A percentile compares a stretch with the other conserved stretches of the same genome.
phyloP scores from a whole-genome alignment of 2,888 invertebrate species.

The Tipula lateralis region DNA sequence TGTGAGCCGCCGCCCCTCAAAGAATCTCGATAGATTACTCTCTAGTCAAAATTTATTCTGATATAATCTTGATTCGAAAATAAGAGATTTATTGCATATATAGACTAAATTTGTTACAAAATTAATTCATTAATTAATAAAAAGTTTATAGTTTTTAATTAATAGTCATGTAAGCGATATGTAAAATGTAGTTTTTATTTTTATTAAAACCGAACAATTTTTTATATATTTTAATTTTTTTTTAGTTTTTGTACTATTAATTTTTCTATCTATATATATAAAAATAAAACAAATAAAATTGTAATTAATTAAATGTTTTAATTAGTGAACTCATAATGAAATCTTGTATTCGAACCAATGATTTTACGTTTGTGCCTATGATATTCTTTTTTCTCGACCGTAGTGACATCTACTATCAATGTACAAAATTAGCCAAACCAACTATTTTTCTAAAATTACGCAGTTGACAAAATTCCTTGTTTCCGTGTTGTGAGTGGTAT shows the following conservation, averaged over 20 bases:
- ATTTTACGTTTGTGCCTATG: background rate
- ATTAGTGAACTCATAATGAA: background rate
- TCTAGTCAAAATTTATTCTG: slow-evolving; percentile 19
- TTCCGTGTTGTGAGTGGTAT: no score
- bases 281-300: background rate
- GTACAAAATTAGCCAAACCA: no score
- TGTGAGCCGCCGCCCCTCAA: background rate
- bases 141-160: background rate
- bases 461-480: no score
- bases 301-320: background rate
- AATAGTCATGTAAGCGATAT: background rate
- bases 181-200: background rate
- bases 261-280: background rate
- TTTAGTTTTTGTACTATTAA: background rate
- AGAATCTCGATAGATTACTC: background rate
- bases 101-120: slow-evolving; percentile 19
- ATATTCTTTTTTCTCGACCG: background rate
- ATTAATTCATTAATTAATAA: background rate
- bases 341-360: background rate
- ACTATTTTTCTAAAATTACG: no score
- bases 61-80: background rate
- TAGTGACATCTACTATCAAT: background rate
- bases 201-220: background rate
- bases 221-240: background rate
- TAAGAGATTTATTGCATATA: background rate